These are phyloP conservation scores for Heliothis subflexa DNA, from an alignment of 1,140 invertebrate genomes.

Conservation along the genomic window DNA sequence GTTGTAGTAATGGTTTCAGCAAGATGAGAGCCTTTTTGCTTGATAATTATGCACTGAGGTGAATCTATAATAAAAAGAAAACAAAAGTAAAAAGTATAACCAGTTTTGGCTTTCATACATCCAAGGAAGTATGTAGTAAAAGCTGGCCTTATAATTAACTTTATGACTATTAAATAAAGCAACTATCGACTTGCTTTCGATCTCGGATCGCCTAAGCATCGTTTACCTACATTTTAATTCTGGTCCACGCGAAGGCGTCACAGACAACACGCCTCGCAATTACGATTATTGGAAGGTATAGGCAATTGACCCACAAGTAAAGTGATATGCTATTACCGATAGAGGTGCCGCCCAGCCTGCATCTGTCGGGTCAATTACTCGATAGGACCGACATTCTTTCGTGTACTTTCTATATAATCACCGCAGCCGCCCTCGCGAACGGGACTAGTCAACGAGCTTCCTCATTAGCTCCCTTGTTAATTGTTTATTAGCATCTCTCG, in stretches of 20 bases:
- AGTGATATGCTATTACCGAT: slow-evolving; percentile 65
- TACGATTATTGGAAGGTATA: slow-evolving; percentile 63
- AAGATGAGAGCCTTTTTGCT: too few species aligned
- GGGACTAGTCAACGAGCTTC: slow-evolving; percentile 49
- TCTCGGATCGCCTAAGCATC: slow-evolving; percentile 27
- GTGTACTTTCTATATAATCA: slow-evolving; percentile 73
- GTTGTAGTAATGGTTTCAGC: too few species aligned
- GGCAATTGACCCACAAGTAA: slow-evolving; percentile 75
- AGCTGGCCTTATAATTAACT: neutral
- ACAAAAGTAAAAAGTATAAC: too few species aligned
- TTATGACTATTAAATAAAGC: slow-evolving; percentile 8
- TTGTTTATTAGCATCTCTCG: slow-evolving; percentile 58
- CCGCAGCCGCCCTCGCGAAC: slow-evolving; percentile 2
- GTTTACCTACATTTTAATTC: slow-evolving; percentile 44
- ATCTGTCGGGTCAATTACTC: slow-evolving; percentile 74
- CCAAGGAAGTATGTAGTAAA: neutral
- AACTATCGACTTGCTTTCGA: slow-evolving; percentile 17
- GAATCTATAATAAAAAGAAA: too few species aligned
- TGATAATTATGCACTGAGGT: too few species aligned
- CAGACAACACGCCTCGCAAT: slow-evolving; percentile 58
- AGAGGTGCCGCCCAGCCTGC: slow-evolving; percentile 61
- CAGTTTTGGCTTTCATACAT: too few species aligned
- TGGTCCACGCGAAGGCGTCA: slow-evolving; percentile 46
- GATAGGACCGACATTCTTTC: slow-evolving; percentile 68
- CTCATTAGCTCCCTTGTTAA: slow-evolving; percentile 59